Evolutionary conservation across 2,888 invertebrate genomes (phyloP).

Genomic region (Galerucella calmariensis): DNA sequence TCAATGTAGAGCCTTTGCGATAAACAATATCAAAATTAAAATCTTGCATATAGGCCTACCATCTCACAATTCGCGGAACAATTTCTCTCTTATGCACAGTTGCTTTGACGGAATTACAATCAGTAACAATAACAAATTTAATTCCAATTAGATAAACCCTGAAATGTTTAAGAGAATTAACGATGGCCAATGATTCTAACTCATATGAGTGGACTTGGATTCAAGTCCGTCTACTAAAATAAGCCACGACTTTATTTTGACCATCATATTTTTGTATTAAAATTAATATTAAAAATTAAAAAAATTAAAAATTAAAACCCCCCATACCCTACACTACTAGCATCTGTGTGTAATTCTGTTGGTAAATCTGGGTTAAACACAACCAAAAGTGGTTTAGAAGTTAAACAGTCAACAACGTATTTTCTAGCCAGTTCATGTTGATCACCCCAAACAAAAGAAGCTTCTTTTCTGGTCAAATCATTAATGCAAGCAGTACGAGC

Average conservation of each 20-base stretch:
- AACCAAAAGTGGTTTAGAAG: conserved; percentile 41
- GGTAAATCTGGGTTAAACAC: conserved; percentile 42
- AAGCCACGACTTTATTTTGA: conserved; percentile 24
- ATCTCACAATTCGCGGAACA: conserved; percentile 37
- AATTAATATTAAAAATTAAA: no score
- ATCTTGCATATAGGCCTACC: conserved; percentile 54
- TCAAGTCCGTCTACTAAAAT: conserved; percentile 32
- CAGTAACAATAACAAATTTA: conserved; percentile 52
- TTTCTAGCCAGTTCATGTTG: conserved; percentile 26
- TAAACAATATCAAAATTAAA: conserved; percentile 46
- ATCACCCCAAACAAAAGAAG: conserved; percentile 14
- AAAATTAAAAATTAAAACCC: no score
- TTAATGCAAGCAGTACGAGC: conserved; percentile 29
- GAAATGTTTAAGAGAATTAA: conserved; percentile 52
- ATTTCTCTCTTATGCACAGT: conserved; percentile 52
- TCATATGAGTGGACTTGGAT: conserved; percentile 49
- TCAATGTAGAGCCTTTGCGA: conserved; percentile 38
- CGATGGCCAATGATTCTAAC: conserved; percentile 54
- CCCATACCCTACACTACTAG: conserved; percentile 43
- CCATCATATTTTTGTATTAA: conserved; percentile 28
- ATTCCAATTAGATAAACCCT: conserved; percentile 50
- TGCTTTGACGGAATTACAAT: conserved; percentile 55
- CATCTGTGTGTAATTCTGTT: conserved; percentile 48
- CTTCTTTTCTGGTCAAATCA: conserved; percentile 16
- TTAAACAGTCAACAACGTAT: conserved; percentile 35